Percentiles rank a stretch among this genome's conserved stretches.
phyloP scores from a whole-genome alignment of 2,797 vertebrate genomes.

The Pangasius larnaudii region DNA sequence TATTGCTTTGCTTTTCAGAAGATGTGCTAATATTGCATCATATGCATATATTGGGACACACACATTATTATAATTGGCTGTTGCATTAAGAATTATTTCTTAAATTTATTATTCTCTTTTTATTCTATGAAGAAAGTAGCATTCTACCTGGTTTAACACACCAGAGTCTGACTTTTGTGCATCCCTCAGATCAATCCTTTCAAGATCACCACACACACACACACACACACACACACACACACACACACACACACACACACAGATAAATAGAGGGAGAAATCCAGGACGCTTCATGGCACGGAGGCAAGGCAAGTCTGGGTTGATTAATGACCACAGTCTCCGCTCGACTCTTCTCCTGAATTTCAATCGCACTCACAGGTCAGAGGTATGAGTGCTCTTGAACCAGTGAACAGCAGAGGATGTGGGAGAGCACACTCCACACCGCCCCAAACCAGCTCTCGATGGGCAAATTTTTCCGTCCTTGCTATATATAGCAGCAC shows the following conservation, averaged over 20 bases:
- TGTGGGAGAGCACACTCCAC: conserved; percentile 55
- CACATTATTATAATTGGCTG: not conserved
- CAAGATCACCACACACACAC: conserved; percentile 21
- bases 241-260: conserved; percentile 36
- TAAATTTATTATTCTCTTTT: not conserved
- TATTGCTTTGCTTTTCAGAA: not conserved
- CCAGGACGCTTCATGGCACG: conserved; percentile 32
- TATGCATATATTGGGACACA: not conserved
- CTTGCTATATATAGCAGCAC: conserved; percentile 45
- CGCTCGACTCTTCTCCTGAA: conserved; percentile 63
- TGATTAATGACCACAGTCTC: conserved; percentile 74
- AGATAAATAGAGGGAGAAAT: conserved; percentile 26
- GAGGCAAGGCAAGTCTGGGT: conserved; percentile 52
- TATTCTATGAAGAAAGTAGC: not conserved
- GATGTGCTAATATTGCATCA: not conserved
- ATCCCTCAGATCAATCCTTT: not conserved
- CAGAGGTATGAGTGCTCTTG: conserved; percentile 65
- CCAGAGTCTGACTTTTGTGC: not conserved
- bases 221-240: conserved; percentile 35
- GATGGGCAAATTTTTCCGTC: conserved; percentile 38
- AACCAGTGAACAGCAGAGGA: conserved; percentile 61
- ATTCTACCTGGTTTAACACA: not conserved
- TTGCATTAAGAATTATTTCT: not conserved
- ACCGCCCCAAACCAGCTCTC: conserved; percentile 60
- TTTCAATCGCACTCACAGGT: conserved; percentile 69